Percentiles rank a stretch among this genome's conserved stretches.
phyloP scores from a whole-genome alignment of 1,140 invertebrate species.

The Camponotus floridanus region DNA sequence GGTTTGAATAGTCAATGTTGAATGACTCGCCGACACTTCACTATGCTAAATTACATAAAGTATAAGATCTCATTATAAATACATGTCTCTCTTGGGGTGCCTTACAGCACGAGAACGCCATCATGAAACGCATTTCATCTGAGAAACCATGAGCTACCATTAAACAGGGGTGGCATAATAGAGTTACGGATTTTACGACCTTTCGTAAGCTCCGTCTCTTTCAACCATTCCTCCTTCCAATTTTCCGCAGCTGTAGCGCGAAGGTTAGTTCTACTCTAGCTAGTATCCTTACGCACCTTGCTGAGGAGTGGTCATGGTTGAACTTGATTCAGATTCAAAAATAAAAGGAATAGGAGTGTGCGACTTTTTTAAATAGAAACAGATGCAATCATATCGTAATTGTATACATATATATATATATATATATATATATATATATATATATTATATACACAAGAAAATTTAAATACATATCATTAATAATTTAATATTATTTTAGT shows the following conservation, averaged over 20 bases:
- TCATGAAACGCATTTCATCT: conserved; percentile 28
- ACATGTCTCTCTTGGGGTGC: background rate
- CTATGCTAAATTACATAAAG: conserved; percentile 41
- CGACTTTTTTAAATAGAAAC: background rate
- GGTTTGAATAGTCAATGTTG: conserved; percentile 47
- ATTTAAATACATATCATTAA: background rate
- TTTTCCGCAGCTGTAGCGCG: conserved; percentile 29
- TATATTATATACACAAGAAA: background rate
- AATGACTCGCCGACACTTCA: conserved; percentile 14
- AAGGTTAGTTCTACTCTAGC: conserved; percentile 74
- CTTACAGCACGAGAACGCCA: background rate
- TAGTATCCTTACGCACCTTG: conserved; percentile 72
- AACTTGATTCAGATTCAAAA: conserved; percentile 35
- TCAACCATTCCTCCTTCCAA: background rate
- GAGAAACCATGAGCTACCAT: conserved; percentile 40
- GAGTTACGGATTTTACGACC: conserved; percentile 60
- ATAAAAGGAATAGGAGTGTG: conserved; percentile 16
- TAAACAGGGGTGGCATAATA: conserved; percentile 8
- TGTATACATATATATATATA: too few species aligned
- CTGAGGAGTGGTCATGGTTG: conserved; percentile 73
- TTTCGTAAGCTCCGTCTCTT: background rate
- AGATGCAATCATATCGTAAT: background rate
- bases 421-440: too few species aligned
- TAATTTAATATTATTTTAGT: background rate
- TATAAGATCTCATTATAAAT: conserved; percentile 39